Conservation (phyloP, 2,797 vertebrate species). For the Ambastaia sidthimunki region DNA sequence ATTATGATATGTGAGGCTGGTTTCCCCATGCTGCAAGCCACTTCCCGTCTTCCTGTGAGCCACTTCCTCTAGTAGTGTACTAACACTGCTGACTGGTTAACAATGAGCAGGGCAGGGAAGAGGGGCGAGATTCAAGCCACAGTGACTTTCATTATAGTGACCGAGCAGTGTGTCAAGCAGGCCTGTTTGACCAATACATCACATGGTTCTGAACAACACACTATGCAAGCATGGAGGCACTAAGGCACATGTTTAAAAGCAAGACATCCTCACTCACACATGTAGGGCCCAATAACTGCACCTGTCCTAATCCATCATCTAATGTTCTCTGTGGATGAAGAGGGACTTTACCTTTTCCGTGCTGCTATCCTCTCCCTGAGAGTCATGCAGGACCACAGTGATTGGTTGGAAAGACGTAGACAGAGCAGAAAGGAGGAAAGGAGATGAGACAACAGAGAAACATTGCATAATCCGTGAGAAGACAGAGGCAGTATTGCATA, state of each 20-base stretch:
- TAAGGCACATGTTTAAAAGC: constrained; percentile 3
- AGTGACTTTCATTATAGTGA: neutral
- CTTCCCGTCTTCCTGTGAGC: constrained; percentile 20
- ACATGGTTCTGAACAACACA: neutral
- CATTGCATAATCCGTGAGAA: constrained; percentile 59
- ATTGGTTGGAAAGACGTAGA: constrained; percentile 75
- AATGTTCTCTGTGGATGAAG: constrained; percentile 11
- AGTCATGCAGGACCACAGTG: constrained; percentile 79
- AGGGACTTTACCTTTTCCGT: constrained; percentile 91
- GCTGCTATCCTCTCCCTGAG: constrained; percentile 97
- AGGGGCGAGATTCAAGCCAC: constrained; percentile 14
- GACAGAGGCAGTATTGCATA: constrained; percentile 60
- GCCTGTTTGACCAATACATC: neutral
- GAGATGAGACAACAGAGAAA: constrained; percentile 63
- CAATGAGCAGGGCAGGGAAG: too few species aligned
- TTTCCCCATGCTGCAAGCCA: constrained; percentile 30
- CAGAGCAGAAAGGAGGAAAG: constrained; percentile 67
- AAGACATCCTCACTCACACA: constrained; percentile 11
- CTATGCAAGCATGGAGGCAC: neutral
- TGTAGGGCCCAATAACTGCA: neutral
- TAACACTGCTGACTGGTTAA: neutral
- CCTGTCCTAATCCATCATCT: constrained; percentile 13
- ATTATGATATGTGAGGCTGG: neutral
- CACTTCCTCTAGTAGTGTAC: neutral
- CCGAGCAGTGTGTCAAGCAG: constrained; percentile 28